These are phyloP conservation scores for Pristionchus maxplancki DNA, from an alignment of 2,888 invertebrate species.

Conservation along the genomic window DNA sequence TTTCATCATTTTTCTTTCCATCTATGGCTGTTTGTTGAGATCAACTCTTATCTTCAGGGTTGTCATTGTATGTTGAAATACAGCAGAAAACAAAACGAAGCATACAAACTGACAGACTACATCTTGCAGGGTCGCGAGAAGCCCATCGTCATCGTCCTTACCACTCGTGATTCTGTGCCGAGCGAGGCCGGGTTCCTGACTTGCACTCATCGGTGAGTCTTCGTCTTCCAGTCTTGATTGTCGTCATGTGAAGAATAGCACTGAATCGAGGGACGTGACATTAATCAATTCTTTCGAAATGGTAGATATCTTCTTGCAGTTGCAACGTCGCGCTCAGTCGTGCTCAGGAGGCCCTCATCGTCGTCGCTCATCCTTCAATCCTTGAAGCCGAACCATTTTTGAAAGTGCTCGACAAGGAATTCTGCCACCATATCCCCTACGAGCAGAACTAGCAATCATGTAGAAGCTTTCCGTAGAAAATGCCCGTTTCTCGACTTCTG, in stretches of 20 bases:
- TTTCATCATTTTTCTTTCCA: not conserved
- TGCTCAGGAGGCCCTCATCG: not conserved
- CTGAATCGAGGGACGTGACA: not conserved
- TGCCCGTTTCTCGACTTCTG: not conserved
- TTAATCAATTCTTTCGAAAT: not conserved
- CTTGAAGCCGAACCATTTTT: not conserved
- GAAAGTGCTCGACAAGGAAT: not conserved
- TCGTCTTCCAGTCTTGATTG: too few relatives aligned
- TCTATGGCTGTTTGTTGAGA: not conserved
- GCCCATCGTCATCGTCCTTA: not conserved
- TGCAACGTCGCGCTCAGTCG: not conserved
- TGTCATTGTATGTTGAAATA: not conserved
- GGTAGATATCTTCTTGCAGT: not conserved
- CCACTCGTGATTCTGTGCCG: not conserved
- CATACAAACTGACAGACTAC: not conserved
- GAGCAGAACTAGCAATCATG: not conserved
- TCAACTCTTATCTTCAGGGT: not conserved
- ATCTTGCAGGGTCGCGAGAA: slow-evolving; percentile 7
- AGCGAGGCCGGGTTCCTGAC: not conserved
- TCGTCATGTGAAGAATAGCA: not conserved
- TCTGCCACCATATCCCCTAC: not conserved
- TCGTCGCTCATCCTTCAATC: not conserved
- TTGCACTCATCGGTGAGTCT: not conserved
- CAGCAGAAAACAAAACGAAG: not conserved
- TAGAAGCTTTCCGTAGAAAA: too few relatives aligned